These are phyloP conservation scores for Aurelia sp. DNA, from an alignment of 30 jellyfish, hydroid and myxozoan genomes.

Conservation along the genomic window DNA sequence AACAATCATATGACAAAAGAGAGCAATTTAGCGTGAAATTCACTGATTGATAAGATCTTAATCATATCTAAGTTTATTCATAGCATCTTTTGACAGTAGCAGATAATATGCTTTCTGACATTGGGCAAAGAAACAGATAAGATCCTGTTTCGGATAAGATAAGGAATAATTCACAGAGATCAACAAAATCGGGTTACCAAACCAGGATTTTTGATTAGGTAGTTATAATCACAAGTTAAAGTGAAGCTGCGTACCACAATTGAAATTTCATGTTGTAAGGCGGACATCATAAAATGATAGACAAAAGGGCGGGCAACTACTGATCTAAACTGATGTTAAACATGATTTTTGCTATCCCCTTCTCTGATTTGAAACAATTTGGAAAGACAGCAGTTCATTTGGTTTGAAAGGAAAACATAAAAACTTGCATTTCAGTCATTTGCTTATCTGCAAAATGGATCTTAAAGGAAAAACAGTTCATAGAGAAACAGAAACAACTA, in stretches of 20 bases:
- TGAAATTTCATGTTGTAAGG: background rate
- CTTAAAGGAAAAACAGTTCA: too few species aligned
- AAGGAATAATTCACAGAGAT: background rate
- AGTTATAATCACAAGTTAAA: background rate
- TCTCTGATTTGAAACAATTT: too few species aligned
- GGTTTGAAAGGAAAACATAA: too few species aligned
- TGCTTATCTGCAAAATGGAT: too few species aligned
- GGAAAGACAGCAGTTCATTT: too few species aligned
- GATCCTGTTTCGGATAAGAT: background rate
- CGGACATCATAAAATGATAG: background rate
- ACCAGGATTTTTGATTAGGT: constrained; percentile 1
- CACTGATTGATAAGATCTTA: constrained; percentile 2
- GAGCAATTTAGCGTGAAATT: constrained; percentile 47
- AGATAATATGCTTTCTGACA: constrained; percentile 18
- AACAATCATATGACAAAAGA: background rate
- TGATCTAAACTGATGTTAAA: too few species aligned
- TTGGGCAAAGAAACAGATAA: constrained; percentile 2
- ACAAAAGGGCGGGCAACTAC: constrained; percentile 6
- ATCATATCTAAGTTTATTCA: background rate
- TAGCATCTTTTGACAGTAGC: background rate
- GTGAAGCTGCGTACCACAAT: background rate
- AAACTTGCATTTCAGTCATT: too few species aligned
- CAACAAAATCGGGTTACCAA: constrained; percentile 1
- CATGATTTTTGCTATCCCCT: too few species aligned
- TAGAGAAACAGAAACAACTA: too few species aligned